Base-by-base conservation (phyloP, 2,113 vertebrate species). In the Cyanoramphus novaezelandiae region DNA sequence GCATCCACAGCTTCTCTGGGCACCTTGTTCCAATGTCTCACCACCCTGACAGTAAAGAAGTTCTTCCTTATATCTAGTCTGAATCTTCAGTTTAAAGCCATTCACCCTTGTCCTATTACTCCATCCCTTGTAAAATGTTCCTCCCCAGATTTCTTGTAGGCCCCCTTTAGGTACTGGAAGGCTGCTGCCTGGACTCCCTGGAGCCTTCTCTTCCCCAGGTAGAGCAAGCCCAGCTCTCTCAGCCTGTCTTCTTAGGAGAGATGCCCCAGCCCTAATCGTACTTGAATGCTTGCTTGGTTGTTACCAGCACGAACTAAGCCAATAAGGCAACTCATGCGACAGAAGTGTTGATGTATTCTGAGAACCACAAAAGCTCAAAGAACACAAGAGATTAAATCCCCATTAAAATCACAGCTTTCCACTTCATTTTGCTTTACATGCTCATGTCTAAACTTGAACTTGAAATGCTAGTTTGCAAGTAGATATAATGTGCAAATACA, bases 381-480 rank as follows among this genome's bases (percentile, higher is more conserved):
- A 97, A 97, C 97, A 97, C 97, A 97, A 91, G 95, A 93, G 53
- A 84, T 82, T 92, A 97, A 97, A 98, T 91, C 97, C 86, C 92
- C 90, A 70, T 97, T 97, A 97, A 96, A 97, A 98, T 97, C 96
- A 98, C 94, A 97, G 90, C 88, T 92, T 98, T 98, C 96, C 96
- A 97, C 92, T 98, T 96, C 92, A 90, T 97, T 97, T 97, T 97
- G 55, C 97, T 97, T 95, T 97, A 93, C 63, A 39, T 57, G 60
- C 86, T 91, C 35, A 11, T 78, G 81, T 88, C 12, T 63, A 94
- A 97, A 96, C 93, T 88, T 95, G 93, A 97, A 97, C 96, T 94
- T 97, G 84, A 93, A 94, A 93, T 69, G 95, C 96, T 95, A 95
- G 91, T 96, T 93, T 97, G 97, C 97, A 97, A 98, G 93, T 94